A percentile compares a stretch with the other conserved stretches of the same genome.
Evolutionary conservation across 2,888 invertebrate genomes (phyloP).

Genomic region (Galerucella nymphaeae): DNA sequence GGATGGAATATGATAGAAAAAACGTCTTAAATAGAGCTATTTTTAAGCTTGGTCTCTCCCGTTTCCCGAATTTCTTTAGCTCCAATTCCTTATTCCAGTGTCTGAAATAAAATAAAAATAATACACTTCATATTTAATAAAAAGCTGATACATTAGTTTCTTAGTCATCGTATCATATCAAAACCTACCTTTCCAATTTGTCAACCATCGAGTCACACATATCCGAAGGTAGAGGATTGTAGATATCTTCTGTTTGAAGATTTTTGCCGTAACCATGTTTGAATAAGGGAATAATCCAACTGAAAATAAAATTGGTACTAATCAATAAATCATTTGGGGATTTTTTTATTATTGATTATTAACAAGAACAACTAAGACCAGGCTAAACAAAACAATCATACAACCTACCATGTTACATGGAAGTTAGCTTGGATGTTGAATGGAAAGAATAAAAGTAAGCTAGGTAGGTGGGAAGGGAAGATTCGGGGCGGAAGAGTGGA

Average conservation of each 20-base stretch:
- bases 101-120: conserved; percentile 55
- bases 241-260: conserved; percentile 74
- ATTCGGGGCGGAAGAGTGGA: too few species aligned
- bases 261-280: conserved; percentile 73
- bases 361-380: too few species aligned
- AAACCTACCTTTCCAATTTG: conserved; percentile 69
- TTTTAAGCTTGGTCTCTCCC: conserved; percentile 69
- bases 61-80: conserved; percentile 60
- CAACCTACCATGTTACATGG: too few species aligned
- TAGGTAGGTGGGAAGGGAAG: too few species aligned
- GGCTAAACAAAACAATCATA: too few species aligned
- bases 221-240: conserved; percentile 72
- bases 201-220: conserved; percentile 75
- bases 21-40: conserved; percentile 73
- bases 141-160: too few species aligned
- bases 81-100: conserved; percentile 72
- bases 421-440: too few species aligned
- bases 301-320: conserved; percentile 58
- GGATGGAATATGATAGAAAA: conserved; percentile 70
- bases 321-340: background rate
- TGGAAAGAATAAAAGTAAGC: too few species aligned
- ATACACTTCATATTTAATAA: background rate
- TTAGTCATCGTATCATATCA: background rate
- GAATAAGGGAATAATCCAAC: conserved; percentile 77
- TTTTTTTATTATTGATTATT: too few species aligned